Conservation (phyloP, 2,113 vertebrate genomes). For the Otocyon megalotis region DNA sequence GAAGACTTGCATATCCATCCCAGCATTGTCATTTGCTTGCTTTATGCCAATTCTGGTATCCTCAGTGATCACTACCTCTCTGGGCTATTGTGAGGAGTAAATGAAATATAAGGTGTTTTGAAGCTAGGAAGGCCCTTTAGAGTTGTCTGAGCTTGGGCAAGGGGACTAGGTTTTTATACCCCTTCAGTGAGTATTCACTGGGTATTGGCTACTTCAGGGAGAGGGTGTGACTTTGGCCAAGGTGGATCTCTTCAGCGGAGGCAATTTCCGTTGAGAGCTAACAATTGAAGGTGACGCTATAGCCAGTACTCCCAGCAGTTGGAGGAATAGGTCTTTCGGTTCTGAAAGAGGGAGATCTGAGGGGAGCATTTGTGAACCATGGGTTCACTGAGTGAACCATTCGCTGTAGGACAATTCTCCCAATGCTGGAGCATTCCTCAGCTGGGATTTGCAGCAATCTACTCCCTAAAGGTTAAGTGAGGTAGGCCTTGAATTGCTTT, state of each 20-base stretch:
- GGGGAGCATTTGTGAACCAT: neutral
- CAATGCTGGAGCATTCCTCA: neutral
- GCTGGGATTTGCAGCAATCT: neutral
- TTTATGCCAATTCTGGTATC: neutral
- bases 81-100: neutral
- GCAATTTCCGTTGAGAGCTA: neutral
- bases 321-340: neutral
- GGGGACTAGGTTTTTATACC: neutral
- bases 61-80: neutral
- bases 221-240: neutral
- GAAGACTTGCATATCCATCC: neutral
- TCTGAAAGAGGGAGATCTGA: neutral
- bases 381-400: neutral
- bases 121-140: neutral
- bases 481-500: neutral
- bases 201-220: neutral
- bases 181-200: neutral
- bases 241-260: neutral
- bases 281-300: neutral
- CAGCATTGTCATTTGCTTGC: neutral
- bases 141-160: neutral
- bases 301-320: neutral
- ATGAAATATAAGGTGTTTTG: neutral
- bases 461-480: neutral
- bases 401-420: neutral